Conservation (phyloP, 2,113 vertebrate genomes). For the Oplegnathus fasciatus region DNA sequence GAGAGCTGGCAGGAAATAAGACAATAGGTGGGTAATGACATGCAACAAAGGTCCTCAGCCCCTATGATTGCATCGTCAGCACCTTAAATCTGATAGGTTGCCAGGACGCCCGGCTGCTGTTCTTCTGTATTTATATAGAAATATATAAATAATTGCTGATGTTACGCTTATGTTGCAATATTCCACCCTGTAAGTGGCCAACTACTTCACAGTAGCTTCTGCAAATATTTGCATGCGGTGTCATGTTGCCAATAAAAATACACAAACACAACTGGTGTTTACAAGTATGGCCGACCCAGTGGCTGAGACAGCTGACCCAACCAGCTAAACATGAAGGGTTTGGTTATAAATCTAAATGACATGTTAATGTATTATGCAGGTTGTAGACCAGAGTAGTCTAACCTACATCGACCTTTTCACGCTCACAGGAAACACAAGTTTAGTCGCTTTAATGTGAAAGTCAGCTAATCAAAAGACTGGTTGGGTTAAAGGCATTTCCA, state of each 20-base stretch:
- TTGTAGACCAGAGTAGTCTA: neutral
- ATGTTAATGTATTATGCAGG: neutral
- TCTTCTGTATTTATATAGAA: neutral
- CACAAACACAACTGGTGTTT: slow-evolving; percentile 7
- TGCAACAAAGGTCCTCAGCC: no score
- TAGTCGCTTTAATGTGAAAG: neutral
- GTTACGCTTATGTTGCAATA: neutral
- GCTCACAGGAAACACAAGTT: neutral
- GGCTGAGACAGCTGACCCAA: neutral
- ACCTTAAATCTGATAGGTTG: no score
- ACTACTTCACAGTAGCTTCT: neutral
- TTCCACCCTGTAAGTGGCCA: neutral
- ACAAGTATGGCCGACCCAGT: neutral
- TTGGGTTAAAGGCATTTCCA: slow-evolving; percentile 10
- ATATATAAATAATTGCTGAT: neutral
- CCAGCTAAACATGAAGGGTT: neutral
- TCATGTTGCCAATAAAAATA: neutral
- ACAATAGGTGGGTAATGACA: no score
- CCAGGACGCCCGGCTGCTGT: no score
- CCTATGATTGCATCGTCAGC: no score
- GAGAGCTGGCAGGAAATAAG: neutral
- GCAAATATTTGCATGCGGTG: neutral
- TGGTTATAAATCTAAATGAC: neutral
- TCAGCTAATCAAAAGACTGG: neutral
- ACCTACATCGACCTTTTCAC: neutral